Evolutionary conservation across 2,113 vertebrate genomes (phyloP).

Genomic region (Oncorhynchus mykiss): DNA sequence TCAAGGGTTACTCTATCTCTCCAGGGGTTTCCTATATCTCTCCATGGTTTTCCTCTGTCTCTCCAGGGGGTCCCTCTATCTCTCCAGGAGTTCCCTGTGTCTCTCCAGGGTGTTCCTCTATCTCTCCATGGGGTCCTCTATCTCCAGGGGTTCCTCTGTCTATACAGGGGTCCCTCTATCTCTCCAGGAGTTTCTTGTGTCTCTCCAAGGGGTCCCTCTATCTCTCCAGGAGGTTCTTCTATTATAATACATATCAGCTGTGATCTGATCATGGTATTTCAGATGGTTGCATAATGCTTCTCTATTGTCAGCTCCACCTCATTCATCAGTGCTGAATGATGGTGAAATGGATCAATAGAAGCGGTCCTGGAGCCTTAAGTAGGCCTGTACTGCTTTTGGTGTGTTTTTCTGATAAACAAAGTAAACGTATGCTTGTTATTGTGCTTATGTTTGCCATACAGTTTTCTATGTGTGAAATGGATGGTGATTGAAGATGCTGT

Average conservation of each 20-base stretch:
- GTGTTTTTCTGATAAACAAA: slow-evolving; percentile 55
- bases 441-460: slow-evolving; percentile 42
- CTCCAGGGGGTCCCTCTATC: too few species aligned
- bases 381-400: slow-evolving; percentile 36
- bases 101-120: too few species aligned
- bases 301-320: slow-evolving; percentile 57
- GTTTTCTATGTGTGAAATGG: slow-evolving; percentile 53
- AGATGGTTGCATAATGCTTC: slow-evolving; percentile 63
- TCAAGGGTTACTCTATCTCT: too few species aligned
- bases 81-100: too few species aligned
- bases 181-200: too few species aligned
- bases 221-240: slow-evolving; percentile 22
- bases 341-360: slow-evolving; percentile 66
- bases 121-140: too few species aligned
- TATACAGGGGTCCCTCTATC: slow-evolving; percentile 3
- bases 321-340: slow-evolving; percentile 65
- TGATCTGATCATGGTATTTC: slow-evolving; percentile 47
- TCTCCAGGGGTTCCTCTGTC: neutral
- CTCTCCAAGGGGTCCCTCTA: too few species aligned
- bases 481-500: slow-evolving; percentile 55
- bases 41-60: too few species aligned
- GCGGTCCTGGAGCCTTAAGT: slow-evolving; percentile 57
- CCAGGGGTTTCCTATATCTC: too few species aligned
- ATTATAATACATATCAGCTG: slow-evolving; percentile 42
- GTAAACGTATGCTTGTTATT: slow-evolving; percentile 61